These are phyloP conservation scores for Novumbra hubbsi DNA, from an alignment of 2,797 vertebrate genomes.

Conservation along the genomic window DNA sequence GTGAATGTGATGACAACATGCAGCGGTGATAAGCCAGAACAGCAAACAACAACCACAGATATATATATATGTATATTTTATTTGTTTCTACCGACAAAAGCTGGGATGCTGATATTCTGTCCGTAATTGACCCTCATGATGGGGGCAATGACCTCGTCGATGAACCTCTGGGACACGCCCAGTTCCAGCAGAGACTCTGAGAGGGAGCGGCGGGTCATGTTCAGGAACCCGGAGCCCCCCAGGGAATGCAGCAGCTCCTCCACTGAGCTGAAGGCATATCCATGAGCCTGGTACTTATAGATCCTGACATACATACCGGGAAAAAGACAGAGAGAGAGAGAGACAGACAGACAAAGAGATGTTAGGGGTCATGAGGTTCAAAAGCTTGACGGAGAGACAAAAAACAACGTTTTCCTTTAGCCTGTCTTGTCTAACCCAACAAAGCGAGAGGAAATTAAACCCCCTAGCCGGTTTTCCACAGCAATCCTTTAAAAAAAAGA, in stretches of 20 bases:
- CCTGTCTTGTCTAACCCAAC: not conserved
- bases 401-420: not conserved
- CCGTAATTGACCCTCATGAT: constrained; percentile 93
- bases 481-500: no score
- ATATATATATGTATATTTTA: not conserved
- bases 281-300: constrained; percentile 97
- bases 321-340: not conserved
- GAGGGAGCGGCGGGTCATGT: constrained; percentile 91
- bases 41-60: not conserved
- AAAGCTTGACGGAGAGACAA: not conserved
- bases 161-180: constrained; percentile 93
- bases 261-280: constrained; percentile 92
- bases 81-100: constrained; percentile 88
- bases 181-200: constrained; percentile 91
- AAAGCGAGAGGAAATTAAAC: no score
- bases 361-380: not conserved
- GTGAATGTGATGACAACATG: not conserved
- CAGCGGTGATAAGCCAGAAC: not conserved
- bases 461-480: no score
- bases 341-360: no score
- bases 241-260: constrained; percentile 90
- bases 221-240: constrained; percentile 89
- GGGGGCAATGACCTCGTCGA: constrained; percentile 91
- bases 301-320: constrained; percentile 75
- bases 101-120: constrained; percentile 90